A percentile compares a stretch with the other conserved stretches of the same genome.
phyloP scores from a whole-genome alignment of 2,797 vertebrate species.

The Cichlasoma orientale region DNA sequence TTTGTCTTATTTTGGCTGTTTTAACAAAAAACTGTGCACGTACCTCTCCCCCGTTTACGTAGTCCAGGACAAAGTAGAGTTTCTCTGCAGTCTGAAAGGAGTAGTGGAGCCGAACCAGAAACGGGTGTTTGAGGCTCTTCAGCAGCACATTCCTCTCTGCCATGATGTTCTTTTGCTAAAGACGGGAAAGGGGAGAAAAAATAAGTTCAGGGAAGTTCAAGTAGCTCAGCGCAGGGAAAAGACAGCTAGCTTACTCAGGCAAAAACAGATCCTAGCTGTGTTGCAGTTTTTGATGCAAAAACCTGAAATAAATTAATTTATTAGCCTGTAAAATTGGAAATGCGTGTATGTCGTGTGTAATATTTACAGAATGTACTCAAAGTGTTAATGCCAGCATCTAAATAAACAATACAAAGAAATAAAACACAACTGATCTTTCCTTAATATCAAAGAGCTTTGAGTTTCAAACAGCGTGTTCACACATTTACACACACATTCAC shows the following conservation, averaged over 20 bases:
- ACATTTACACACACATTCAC: too few relatives aligned
- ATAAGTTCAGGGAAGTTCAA: background rate
- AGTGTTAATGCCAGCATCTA: background rate
- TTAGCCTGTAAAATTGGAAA: background rate
- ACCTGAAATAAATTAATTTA: background rate
- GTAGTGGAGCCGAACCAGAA: conserved; percentile 94
- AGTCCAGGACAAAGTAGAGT: conserved; percentile 97
- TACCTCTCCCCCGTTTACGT: conserved; percentile 98
- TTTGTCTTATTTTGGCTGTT: background rate
- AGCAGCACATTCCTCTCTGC: conserved; percentile 95
- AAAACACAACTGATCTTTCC: background rate
- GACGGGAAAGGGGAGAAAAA: background rate
- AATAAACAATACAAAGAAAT: background rate
- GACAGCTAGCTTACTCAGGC: too few relatives aligned
- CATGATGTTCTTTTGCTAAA: conserved; percentile 97
- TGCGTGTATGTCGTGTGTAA: accelerated
- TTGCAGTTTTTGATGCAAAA: background rate
- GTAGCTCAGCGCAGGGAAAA: too few relatives aligned
- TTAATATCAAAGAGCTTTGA: too few relatives aligned
- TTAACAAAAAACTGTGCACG: background rate
- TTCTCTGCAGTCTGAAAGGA: conserved; percentile 98
- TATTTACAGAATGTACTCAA: background rate
- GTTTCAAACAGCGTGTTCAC: too few relatives aligned
- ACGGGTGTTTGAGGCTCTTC: conserved; percentile 94
- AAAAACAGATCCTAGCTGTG: background rate